phyloP scores from a whole-genome alignment of 37 sponge, comb jelly and placozoan genomes.

The Corticium candelabrum region DNA sequence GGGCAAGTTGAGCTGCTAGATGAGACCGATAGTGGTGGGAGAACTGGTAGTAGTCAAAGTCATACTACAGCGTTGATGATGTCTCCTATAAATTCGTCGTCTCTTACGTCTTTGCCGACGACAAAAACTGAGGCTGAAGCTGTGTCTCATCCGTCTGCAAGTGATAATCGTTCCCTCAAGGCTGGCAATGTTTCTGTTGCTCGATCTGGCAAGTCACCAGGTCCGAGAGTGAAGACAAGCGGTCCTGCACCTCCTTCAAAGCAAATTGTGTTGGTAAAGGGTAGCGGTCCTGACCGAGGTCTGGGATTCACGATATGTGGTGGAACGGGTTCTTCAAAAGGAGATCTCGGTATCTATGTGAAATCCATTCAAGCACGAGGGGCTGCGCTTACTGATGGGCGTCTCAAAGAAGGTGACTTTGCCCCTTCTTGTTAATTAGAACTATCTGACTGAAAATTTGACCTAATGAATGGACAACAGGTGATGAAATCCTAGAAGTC shows the following conservation, averaged over 20 bases:
- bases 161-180: too few relatives aligned
- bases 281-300: not conserved
- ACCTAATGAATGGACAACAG: slow-evolving; percentile 17
- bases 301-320: slow-evolving; percentile 9
- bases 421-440: not conserved
- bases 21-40: not conserved
- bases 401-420: slow-evolving; percentile 8
- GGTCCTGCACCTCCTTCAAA: not conserved
- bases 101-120: not conserved
- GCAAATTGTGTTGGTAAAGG: slow-evolving; percentile 1
- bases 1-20: not conserved
- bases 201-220: too few relatives aligned
- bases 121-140: not conserved
- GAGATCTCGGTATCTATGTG: not conserved
- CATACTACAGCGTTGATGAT: too few relatives aligned
- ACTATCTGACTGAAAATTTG: not conserved
- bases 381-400: not conserved
- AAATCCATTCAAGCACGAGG: not conserved
- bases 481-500: slow-evolving; percentile 65
- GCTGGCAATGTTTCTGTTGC: too few relatives aligned
- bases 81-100: not conserved
- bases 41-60: not conserved
- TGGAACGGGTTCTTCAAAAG: not conserved
- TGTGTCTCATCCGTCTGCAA: too few relatives aligned
- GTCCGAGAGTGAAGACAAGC: not conserved